Evolutionary conservation across 2,888 invertebrate genomes (phyloP).

Genomic region (Boloria euphrosyne): DNA sequence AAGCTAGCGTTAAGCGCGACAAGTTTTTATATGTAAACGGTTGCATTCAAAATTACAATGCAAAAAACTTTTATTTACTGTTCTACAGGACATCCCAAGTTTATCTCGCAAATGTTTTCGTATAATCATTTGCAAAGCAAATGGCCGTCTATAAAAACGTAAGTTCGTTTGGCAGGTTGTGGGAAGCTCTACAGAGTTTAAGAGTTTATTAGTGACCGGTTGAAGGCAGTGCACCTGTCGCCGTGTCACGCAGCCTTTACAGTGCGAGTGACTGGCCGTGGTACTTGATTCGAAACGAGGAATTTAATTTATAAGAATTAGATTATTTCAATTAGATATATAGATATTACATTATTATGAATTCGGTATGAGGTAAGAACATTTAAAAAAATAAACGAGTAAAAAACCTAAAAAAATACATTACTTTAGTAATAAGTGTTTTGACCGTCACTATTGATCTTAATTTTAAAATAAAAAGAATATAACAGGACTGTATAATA

Average conservation of each 20-base stretch:
- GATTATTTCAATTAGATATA: no score
- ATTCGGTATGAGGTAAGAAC: no score
- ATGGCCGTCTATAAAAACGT: constrained; percentile 33
- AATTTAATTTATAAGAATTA: neutral
- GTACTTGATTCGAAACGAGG: constrained; percentile 43
- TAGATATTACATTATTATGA: no score
- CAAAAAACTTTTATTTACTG: constrained; percentile 29
- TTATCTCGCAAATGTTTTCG: constrained; percentile 32
- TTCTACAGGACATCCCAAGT: constrained; percentile 18
- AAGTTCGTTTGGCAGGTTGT: constrained; percentile 43
- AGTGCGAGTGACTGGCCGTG: constrained; percentile 45
- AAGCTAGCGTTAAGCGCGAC: constrained; percentile 10
- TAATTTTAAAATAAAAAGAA: no score
- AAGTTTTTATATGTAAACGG: constrained; percentile 19
- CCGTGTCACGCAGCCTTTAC: constrained; percentile 47
- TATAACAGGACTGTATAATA: neutral
- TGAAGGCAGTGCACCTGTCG: constrained; percentile 59
- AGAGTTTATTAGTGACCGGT: constrained; percentile 47
- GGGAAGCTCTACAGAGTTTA: constrained; percentile 48
- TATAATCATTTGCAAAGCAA: constrained; percentile 39
- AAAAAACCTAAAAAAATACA: no score
- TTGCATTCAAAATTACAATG: constrained; percentile 14
- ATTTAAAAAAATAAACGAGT: no score
- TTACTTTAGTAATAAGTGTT: no score
- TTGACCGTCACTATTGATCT: no score